Evolutionary conservation across 1,140 invertebrate genomes (phyloP).

Genomic region (Drosophila asahinai): DNA sequence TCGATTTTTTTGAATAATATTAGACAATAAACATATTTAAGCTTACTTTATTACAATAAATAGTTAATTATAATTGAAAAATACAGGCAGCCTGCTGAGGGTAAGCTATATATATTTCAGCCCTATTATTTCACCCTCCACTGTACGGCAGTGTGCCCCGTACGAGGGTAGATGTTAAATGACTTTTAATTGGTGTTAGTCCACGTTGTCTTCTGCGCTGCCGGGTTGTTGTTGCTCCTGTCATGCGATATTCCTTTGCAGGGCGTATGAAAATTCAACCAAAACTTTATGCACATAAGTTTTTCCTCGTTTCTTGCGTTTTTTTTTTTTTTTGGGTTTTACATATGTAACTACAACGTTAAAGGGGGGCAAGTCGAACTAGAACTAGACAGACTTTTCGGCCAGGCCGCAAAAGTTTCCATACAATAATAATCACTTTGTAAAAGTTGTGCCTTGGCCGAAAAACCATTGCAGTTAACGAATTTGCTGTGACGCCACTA

Average conservation of each 20-base stretch:
- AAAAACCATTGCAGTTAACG: slow-evolving; percentile 74
- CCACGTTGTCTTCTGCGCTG: slow-evolving; percentile 55
- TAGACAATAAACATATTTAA: too few species aligned
- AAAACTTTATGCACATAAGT: slow-evolving; percentile 69
- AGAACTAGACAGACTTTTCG: slow-evolving; percentile 42
- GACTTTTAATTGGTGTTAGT: slow-evolving; percentile 81
- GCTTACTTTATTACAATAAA: too few species aligned
- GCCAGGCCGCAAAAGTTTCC: slow-evolving; percentile 66
- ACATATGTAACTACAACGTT: slow-evolving; percentile 47
- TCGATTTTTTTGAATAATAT: too few species aligned
- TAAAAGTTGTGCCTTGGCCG: slow-evolving; percentile 69
- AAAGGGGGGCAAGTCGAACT: slow-evolving; percentile 1
- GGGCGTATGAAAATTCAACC: slow-evolving; percentile 52
- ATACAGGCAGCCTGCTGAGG: not conserved
- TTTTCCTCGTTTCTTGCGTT: slow-evolving; percentile 52
- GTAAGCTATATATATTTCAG: too few species aligned
- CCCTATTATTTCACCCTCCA: not conserved
- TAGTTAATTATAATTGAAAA: not conserved
- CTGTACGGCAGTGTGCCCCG: not conserved
- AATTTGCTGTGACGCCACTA: slow-evolving; percentile 66
- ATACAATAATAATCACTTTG: slow-evolving; percentile 83
- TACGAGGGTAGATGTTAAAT: slow-evolving; percentile 66
- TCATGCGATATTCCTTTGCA: slow-evolving; percentile 62
- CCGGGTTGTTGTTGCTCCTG: slow-evolving; percentile 36
- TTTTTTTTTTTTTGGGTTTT: slow-evolving; percentile 31